Percentiles rank a stretch among this genome's conserved stretches.
phyloP scores from a whole-genome alignment of 2,797 vertebrate species.

The Natrix natrix region DNA sequence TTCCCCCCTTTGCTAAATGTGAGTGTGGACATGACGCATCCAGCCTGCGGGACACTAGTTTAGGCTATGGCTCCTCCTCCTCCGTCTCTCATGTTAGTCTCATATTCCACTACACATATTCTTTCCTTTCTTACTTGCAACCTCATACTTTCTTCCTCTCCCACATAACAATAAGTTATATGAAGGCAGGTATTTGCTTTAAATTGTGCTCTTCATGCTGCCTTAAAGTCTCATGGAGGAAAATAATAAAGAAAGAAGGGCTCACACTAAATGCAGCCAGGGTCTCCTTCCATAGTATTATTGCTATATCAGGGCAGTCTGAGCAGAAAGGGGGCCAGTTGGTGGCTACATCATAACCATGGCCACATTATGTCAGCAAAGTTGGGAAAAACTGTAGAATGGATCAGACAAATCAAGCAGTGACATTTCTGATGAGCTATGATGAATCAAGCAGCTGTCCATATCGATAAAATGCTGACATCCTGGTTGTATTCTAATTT shows the following conservation, averaged over 20 bases:
- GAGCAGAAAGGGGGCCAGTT: background rate
- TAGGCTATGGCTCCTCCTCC: background rate
- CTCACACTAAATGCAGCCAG: background rate
- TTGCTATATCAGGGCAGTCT: background rate
- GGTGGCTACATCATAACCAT: background rate
- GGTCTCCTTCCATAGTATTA: background rate
- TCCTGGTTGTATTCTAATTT: background rate
- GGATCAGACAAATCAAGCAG: background rate
- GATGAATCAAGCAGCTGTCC: background rate
- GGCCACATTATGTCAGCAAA: background rate
- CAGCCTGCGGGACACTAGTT: rapidly evolving
- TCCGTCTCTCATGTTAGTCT: background rate
- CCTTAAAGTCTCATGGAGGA: background rate
- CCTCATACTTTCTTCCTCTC: background rate
- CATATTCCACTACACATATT: background rate
- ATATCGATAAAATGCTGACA: background rate
- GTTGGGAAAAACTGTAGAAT: background rate
- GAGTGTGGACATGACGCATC: too few species aligned
- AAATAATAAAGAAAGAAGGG: background rate
- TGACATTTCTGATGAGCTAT: background rate
- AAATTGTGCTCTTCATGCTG: background rate
- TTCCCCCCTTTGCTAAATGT: too few species aligned
- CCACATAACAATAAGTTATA: background rate
- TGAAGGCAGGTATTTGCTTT: background rate
- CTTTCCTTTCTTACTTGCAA: background rate